Base-by-base conservation (phyloP, 2,888 invertebrate species). In the Campoplex nolae region DNA sequence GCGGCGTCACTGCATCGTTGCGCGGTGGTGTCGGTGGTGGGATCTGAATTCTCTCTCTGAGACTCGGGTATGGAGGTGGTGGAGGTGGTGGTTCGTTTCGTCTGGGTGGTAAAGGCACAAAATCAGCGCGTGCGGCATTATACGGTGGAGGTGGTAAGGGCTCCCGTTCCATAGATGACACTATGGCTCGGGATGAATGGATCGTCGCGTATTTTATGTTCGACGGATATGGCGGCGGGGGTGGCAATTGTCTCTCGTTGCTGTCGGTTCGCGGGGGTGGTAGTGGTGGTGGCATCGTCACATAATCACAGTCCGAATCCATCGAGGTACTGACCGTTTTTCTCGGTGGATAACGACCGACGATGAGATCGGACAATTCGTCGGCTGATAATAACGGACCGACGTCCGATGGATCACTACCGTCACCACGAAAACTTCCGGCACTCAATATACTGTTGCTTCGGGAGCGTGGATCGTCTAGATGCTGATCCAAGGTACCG, bases 261-360 rank as follows among this genome's bases (percentile, higher is more conserved):
- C 97, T 97, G 91, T 97, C 97, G 2, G 96, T 96, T 89, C 97
- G 95, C 68, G 97, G 96, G 3, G 96, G 96, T 32, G 97, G 97
- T 11, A 96, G 88, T 93, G 95, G 93, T 79, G 95, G 95, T 38
- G 98, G 92, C 92, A 98, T 95, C 86, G 98, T 97, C 1, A 98
- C 98, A 93, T 98, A 98, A 94, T 98, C 98, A 45, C 98, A 98
- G 91, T 98, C 98, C 0, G 98, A 98, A 93, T 98, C 98, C 91
- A 98, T 95, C 0, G 97, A 98, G 89, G 97, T 97, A 91, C 98
- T 98, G 62, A 98, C 97, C 0, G 97, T 97, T 92, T 97, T 97
- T 35, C 96, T 95, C 0, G 96, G 96, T 1, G 97, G 98, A 95
- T 98, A 98, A 83, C 97, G 95, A 0, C 97, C 98, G 0, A 98